Evolutionary conservation across 2,888 invertebrate genomes (phyloP).

Genomic region (Rhingia rostrata): DNA sequence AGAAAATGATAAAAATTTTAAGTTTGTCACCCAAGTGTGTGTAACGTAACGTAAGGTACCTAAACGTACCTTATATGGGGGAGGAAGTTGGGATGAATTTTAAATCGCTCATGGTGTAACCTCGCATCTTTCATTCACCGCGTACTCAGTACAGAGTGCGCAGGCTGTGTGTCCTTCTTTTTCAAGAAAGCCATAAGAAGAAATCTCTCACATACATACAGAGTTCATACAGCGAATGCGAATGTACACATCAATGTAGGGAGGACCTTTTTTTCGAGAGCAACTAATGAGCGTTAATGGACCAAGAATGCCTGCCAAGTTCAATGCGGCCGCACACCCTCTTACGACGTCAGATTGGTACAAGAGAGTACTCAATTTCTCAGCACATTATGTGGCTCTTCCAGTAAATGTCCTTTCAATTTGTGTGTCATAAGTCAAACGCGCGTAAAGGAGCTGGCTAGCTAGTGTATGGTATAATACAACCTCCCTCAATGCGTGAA

Average conservation of each 20-base stretch:
- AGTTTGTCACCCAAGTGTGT: constrained; percentile 7
- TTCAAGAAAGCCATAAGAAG: constrained; percentile 42
- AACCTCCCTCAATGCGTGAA: constrained; percentile 16
- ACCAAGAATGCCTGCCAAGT: constrained; percentile 70
- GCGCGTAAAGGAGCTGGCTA: constrained; percentile 7
- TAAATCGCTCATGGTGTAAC: constrained; percentile 36
- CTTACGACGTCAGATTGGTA: constrained; percentile 49
- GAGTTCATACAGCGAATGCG: constrained; percentile 23
- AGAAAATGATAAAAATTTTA: constrained; percentile 7
- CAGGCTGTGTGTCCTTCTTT: constrained; percentile 3
- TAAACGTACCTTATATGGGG: not conserved
- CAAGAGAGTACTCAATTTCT: constrained; percentile 57
- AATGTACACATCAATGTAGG: constrained; percentile 8
- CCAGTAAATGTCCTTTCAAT: constrained; percentile 44
- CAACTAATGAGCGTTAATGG: constrained; percentile 74
- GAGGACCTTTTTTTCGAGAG: constrained; percentile 49
- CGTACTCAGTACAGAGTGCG: not conserved
- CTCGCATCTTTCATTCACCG: constrained; percentile 6
- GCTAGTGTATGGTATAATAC: not conserved
- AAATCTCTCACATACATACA: not conserved
- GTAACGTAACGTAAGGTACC: constrained; percentile 3
- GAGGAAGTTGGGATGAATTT: constrained; percentile 51
- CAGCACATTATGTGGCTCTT: constrained; percentile 50
- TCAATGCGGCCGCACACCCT: constrained; percentile 53
- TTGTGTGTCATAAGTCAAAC: constrained; percentile 27